Percentiles rank a stretch among this genome's conserved stretches.
These are phyloP conservation scores for Mus caroli DNA, from an alignment of 2,797 vertebrate genomes.

Conservation along the genomic window DNA sequence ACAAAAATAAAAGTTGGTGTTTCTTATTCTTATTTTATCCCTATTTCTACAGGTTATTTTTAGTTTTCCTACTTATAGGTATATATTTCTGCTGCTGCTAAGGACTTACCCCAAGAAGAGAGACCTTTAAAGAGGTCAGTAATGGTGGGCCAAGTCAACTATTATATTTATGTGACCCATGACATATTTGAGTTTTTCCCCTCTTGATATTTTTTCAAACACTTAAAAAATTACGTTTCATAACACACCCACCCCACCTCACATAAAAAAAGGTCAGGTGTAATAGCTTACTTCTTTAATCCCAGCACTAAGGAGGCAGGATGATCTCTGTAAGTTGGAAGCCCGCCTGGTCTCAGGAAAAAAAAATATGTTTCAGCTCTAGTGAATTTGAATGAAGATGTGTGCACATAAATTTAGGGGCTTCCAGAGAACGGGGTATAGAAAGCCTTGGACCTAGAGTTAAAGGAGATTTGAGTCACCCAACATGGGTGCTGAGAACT, in stretches of 20 bases:
- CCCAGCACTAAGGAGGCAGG: not conserved
- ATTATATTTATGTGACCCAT: not conserved
- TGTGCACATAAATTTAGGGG: too few relatives aligned
- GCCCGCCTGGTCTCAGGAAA: not conserved
- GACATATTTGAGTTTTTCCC: not conserved
- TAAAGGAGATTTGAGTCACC: not conserved
- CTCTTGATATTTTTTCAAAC: not conserved
- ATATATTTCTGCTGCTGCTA: slow-evolving; percentile 3
- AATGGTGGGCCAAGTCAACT: not conserved
- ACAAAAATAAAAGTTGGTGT: slow-evolving; percentile 32
- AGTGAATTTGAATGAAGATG: not conserved
- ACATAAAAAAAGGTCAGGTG: not conserved
- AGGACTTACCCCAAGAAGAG: slow-evolving; percentile 15
- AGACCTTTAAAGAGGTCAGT: not conserved
- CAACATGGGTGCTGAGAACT: not conserved
- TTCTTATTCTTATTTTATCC: not conserved
- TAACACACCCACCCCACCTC: too few relatives aligned
- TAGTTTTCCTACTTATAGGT: not conserved
- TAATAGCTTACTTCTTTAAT: not conserved
- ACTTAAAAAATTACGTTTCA: not conserved
- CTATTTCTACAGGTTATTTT: not conserved
- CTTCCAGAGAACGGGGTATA: not conserved
- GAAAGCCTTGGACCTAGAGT: not conserved
- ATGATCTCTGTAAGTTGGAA: not conserved
- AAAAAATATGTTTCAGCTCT: not conserved